Percentiles rank a stretch among this genome's conserved stretches.
Evolutionary conservation across 2,888 invertebrate species (phyloP).

Genomic region (Myopa testacea): DNA sequence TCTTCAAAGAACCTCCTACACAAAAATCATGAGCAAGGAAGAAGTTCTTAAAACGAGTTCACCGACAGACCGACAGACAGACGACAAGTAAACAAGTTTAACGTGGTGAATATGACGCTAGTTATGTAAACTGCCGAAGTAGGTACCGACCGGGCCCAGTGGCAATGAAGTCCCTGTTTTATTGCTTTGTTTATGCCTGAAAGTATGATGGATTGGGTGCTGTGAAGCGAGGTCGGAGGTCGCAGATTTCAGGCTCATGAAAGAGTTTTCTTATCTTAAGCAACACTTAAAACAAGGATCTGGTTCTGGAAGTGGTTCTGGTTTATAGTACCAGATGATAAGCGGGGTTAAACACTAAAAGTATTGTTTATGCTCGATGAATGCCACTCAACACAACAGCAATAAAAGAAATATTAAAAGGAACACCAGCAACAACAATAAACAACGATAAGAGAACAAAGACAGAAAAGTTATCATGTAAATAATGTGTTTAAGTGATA

Average conservation of each 20-base stretch:
- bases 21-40: too few species aligned
- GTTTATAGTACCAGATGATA: conserved; percentile 7
- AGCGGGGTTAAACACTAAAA: not conserved
- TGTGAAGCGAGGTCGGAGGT: not conserved
- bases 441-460: not conserved
- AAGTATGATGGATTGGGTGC: not conserved
- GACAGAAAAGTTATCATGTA: not conserved
- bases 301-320: not conserved
- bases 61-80: too few species aligned
- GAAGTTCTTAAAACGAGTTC: too few species aligned
- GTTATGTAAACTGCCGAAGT: too few species aligned
- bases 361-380: not conserved
- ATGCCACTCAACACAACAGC: too few species aligned
- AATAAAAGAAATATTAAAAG: not conserved
- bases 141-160: not conserved
- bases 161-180: conserved; percentile 17
- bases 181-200: conserved; percentile 26
- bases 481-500: not conserved
- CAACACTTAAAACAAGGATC: not conserved
- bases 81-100: too few species aligned
- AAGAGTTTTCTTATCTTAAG: not conserved
- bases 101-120: too few species aligned
- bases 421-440: not conserved
- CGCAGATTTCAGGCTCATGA: not conserved
- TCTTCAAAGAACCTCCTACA: not conserved